Base-by-base conservation (phyloP, 1,140 invertebrate genomes). In the Pissodes strobi region DNA sequence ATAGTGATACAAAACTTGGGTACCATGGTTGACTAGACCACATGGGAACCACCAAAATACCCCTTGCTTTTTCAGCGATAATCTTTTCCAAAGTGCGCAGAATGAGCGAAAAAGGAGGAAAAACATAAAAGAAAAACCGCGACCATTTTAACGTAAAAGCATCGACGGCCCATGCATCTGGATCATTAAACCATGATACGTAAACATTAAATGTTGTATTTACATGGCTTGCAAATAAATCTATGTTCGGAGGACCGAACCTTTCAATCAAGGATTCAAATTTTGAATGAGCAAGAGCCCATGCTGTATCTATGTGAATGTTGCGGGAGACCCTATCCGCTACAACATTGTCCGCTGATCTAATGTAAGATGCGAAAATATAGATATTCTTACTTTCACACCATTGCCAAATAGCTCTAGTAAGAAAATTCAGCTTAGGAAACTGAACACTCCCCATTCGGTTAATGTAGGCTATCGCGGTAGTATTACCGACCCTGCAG, bases 401-500 rank as follows among this genome's bases (percentile, higher is more conserved):
- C 67, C 59, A 68, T 25, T 59, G 62, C 68, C 61, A 71, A 25
- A 69, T 69, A 13, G 39, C 19, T 55, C 52, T 61, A 2, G 65
- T 9, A 19, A 69, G 41, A 18, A 37, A 27, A 18, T 34, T 69
- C 1, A 74, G 46, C 8, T 61, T 49, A 18, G 39, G 41, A 37
- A 59, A 61, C 21, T 63, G 64, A 10, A 72, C 51, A 6, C 69
- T 49, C 1, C 64, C 69, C 67, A 72, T 71, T 41, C 68, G 67
- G 21, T 68, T 71, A 27, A 70, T 57, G 23, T 74, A 69, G 2
- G 62, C 21, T 2, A 72, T 53, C 0, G 60, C 67, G 12, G 70
- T 73, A 4, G 67, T 69, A 21, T 76, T 72, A 38, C 74, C 69
- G 8, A 68, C 61, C 38, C 51, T 18, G 1, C 67, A 59, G 25